A percentile compares a stretch with the other conserved stretches of the same genome.
Evolutionary conservation across 2,797 vertebrate species (phyloP).

Genomic region (Malacoraja senta): DNA sequence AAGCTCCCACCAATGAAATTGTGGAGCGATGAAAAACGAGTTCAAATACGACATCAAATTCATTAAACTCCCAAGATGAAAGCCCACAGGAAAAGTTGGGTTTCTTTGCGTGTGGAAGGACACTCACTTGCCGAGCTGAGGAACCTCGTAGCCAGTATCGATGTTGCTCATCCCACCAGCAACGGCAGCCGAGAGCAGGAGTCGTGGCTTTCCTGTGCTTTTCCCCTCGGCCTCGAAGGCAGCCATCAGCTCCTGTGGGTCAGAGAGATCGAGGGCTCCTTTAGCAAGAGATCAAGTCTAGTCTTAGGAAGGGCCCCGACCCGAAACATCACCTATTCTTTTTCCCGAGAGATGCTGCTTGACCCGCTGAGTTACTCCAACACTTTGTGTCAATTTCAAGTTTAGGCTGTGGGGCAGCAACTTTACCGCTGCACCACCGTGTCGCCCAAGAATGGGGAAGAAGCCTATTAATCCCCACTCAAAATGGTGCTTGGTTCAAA

Average conservation of each 20-base stretch:
- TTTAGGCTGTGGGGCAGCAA: too few species aligned
- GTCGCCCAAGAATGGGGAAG: too few species aligned
- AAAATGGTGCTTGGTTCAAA: too few species aligned
- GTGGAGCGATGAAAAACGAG: too few species aligned
- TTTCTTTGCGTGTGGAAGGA: not conserved
- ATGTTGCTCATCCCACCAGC: not conserved
- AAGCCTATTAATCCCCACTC: too few species aligned
- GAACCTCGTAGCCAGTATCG: slow-evolving; percentile 8
- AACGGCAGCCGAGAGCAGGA: not conserved
- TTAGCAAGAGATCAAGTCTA: not conserved
- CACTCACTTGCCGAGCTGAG: not conserved
- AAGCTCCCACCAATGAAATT: not conserved
- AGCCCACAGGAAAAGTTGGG: too few species aligned
- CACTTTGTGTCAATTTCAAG: too few species aligned
- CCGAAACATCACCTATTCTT: too few species aligned
- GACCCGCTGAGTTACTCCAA: too few species aligned
- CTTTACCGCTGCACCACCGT: too few species aligned
- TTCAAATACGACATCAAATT: not conserved
- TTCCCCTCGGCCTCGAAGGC: not conserved
- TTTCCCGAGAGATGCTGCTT: too few species aligned
- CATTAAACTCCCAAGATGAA: not conserved
- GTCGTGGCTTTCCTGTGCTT: not conserved
- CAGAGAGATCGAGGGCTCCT: not conserved
- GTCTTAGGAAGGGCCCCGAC: too few species aligned
- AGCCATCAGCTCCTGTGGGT: not conserved